These are phyloP conservation scores for Danaus melanippus DNA, from an alignment of 1,140 invertebrate species.

Conservation along the genomic window DNA sequence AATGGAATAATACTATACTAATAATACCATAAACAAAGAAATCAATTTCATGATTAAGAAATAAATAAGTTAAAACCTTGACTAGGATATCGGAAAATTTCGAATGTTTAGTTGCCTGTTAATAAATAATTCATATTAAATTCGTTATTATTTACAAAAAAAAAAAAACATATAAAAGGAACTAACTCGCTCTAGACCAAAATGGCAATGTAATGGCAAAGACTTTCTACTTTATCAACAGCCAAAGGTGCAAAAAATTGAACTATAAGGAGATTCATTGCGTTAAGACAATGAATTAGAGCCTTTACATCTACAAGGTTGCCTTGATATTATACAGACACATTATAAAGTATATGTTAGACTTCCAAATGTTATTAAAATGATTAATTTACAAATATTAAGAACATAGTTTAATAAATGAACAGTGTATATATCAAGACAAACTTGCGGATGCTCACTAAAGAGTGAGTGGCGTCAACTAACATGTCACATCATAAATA, in stretches of 20 bases:
- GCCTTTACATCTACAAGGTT: conserved; percentile 12
- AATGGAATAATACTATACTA: conserved; percentile 54
- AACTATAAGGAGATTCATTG: conserved; percentile 34
- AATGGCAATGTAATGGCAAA: conserved; percentile 71
- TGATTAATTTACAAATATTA: too few species aligned
- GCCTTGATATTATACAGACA: conserved; percentile 5
- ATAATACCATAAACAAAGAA: conserved; percentile 52
- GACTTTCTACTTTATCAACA: conserved; percentile 54
- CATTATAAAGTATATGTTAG: too few species aligned
- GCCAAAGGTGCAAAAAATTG: conserved; percentile 49
- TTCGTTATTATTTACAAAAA: conserved; percentile 63
- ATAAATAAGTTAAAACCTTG: conserved; percentile 66
- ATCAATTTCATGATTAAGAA: conserved; percentile 47
- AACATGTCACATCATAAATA: conserved; percentile 17
- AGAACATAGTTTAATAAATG: too few species aligned
- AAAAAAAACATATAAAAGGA: conserved; percentile 51
- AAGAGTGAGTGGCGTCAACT: too few species aligned
- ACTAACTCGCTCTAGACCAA: conserved; percentile 67
- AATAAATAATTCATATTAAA: conserved; percentile 64
- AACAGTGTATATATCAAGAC: too few species aligned
- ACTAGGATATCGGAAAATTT: conserved; percentile 68
- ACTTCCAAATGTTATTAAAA: too few species aligned
- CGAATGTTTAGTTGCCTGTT: conserved; percentile 48
- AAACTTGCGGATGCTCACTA: too few species aligned
- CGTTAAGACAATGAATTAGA: conserved; percentile 17